A percentile compares a stretch with the other conserved stretches of the same genome.
These are phyloP conservation scores for Leptopilina boulardi DNA, from an alignment of 1,140 invertebrate genomes.

Conservation along the genomic window DNA sequence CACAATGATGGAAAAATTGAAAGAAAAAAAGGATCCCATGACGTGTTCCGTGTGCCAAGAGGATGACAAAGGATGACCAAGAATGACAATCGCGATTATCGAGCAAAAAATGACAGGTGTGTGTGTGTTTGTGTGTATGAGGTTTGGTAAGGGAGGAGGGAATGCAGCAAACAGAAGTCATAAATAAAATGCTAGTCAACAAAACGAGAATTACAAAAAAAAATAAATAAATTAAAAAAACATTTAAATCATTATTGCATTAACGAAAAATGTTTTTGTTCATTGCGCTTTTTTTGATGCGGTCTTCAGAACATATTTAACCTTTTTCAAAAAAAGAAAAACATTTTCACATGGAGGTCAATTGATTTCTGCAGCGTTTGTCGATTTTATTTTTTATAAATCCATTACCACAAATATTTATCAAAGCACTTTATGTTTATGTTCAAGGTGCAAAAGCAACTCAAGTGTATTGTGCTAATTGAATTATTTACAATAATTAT, in stretches of 20 bases:
- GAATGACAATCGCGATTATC: constrained; percentile 33
- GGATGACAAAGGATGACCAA: constrained; percentile 22
- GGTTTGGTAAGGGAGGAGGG: constrained; percentile 62
- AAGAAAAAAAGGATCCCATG: constrained; percentile 42
- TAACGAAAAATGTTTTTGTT: constrained; percentile 45
- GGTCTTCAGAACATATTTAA: neutral
- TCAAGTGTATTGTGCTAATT: neutral
- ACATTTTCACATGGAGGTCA: constrained; percentile 50
- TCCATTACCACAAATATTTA: constrained; percentile 39
- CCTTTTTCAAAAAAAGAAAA: too few relatives aligned
- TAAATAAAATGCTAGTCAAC: constrained; percentile 78
- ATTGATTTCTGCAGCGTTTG: constrained; percentile 61
- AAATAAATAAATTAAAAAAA: too few relatives aligned
- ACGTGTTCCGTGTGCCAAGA: constrained; percentile 42
- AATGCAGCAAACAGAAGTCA: constrained; percentile 81
- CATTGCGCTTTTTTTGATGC: constrained; percentile 31
- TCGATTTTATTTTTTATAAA: constrained; percentile 4
- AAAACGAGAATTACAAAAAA: constrained; percentile 66
- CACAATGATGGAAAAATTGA: constrained; percentile 6
- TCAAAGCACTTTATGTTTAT: neutral
- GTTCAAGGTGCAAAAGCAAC: neutral
- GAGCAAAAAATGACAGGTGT: constrained; percentile 46
- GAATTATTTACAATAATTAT: constrained; percentile 33
- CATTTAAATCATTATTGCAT: constrained; percentile 59
- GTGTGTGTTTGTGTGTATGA: too few relatives aligned